These are phyloP conservation scores for Flexamia atlantica DNA, from an alignment of 2,888 invertebrate species.

Conservation along the genomic window DNA sequence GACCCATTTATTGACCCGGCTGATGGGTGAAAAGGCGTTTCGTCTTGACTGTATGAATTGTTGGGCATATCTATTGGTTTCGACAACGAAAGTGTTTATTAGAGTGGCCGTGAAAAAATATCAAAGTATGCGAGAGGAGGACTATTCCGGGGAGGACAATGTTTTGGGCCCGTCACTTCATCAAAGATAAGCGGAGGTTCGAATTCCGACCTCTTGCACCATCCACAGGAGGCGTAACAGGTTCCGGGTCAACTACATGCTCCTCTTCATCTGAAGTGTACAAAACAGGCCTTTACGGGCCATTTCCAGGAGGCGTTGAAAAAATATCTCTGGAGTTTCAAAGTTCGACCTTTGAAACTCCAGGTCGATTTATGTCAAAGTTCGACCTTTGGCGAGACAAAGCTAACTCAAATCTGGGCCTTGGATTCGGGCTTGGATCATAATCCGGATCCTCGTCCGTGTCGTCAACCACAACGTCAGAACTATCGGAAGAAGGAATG, in stretches of 20 bases:
- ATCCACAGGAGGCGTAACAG: background rate
- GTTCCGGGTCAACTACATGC: background rate
- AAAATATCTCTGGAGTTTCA: too few relatives aligned
- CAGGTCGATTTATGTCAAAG: background rate
- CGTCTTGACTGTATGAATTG: background rate
- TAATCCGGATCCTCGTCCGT: slow-evolving; percentile 10
- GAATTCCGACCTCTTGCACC: background rate
- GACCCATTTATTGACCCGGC: slow-evolving; percentile 4
- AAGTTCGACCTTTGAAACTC: too few relatives aligned
- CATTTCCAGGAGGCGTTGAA: too few relatives aligned
- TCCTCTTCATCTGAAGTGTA: background rate
- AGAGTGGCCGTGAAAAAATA: slow-evolving; percentile 33
- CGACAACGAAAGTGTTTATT: slow-evolving; percentile 32
- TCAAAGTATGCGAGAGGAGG: slow-evolving; percentile 26
- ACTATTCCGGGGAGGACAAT: slow-evolving; percentile 45
- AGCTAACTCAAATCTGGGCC: background rate
- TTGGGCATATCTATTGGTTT: slow-evolving; percentile 51
- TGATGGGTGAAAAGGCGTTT: background rate
- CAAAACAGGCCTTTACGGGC: background rate
- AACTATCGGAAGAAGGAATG: background rate
- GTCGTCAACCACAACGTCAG: background rate
- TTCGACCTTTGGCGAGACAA: slow-evolving; percentile 1
- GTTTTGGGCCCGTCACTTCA: slow-evolving; percentile 50
- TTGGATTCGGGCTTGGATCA: background rate
- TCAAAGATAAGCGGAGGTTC: slow-evolving; percentile 9